Conservation (phyloP, 2,797 vertebrate species). For the Delichon dasypus region DNA sequence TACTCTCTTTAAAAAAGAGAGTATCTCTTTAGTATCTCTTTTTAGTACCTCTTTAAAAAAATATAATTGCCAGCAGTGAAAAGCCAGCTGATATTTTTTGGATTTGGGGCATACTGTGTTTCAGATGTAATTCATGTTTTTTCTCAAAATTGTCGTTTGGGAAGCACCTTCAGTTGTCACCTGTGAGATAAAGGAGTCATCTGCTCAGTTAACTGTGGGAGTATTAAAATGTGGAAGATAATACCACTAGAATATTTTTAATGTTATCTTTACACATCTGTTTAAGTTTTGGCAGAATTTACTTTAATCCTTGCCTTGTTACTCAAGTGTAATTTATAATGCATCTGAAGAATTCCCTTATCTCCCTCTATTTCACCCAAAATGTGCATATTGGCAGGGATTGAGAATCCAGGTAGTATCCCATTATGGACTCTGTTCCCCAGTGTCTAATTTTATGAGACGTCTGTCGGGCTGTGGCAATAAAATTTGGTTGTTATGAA, state of each 20-base stretch:
- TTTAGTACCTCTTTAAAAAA: neutral
- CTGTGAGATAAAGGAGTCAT: neutral
- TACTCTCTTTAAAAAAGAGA: neutral
- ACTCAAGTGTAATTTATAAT: neutral
- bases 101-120: neutral
- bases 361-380: neutral
- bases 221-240: constrained; percentile 24
- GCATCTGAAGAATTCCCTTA: neutral
- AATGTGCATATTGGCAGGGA: accelerated
- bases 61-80: neutral
- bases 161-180: neutral
- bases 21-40: too few relatives aligned
- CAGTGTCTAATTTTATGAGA: neutral
- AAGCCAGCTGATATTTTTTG: neutral
- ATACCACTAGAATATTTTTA: neutral
- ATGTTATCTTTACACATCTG: neutral
- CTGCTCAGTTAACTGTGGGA: neutral
- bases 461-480: neutral
- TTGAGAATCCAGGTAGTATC: neutral
- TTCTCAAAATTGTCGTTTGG: constrained; percentile 1
- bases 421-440: neutral
- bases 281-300: neutral
- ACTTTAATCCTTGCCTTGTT: neutral
- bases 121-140: neutral
- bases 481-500: neutral